Base-by-base conservation (phyloP, 2,888 invertebrate genomes). In the Brachylomia viminalis region DNA sequence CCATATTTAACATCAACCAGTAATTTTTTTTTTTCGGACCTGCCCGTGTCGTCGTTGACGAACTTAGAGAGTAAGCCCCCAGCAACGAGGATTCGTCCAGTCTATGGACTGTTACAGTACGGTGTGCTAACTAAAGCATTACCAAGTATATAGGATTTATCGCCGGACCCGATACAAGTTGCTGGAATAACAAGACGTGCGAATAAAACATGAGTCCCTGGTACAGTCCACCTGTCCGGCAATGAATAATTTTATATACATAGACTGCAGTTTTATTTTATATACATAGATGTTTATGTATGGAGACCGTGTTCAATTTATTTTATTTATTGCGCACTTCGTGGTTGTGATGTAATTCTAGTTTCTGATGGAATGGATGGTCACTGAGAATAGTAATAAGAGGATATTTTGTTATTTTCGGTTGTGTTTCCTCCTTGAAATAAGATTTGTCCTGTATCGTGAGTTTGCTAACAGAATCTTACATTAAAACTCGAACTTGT, bases 131-230 rank as follows among this genome's bases (percentile, higher is more conserved):
- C 59, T 15, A 23, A 47, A n/a, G 4, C 56, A 72, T 70, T 58
- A 30, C 52, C 68, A 61, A 83, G 70, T 77, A 73, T 79, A 83
- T 84, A 73, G 62, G 70, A 83, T 87, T 84, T 87, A 88, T 86
- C 59, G 66, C 56, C 30, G 45, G 49, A 72, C 80, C 70, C 74
- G 58, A 79, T 79, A 75, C 61, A 56, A 66, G 73, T 47, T 64
- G 64, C 54, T 15, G 30, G 67, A 62, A 69, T 83, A 85, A 83
- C 82, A 85, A 83, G 83, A 69, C 65, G 52, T 13, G 1, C 72
- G 88, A 86, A 88, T 88, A 87, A 88, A 87, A 88, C 88, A 88
- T 88, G 87, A 88, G 84, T 20, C 45, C 80, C 45, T 79, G 33
- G 74, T 64, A 74, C 65, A 72, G 27, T 78, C 73, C 65, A 87